Evolutionary conservation across 2,113 vertebrate genomes (phyloP), one percentile per base, ranked within the genome.

Genomic region (human (Homo sapiens)): DNA sequence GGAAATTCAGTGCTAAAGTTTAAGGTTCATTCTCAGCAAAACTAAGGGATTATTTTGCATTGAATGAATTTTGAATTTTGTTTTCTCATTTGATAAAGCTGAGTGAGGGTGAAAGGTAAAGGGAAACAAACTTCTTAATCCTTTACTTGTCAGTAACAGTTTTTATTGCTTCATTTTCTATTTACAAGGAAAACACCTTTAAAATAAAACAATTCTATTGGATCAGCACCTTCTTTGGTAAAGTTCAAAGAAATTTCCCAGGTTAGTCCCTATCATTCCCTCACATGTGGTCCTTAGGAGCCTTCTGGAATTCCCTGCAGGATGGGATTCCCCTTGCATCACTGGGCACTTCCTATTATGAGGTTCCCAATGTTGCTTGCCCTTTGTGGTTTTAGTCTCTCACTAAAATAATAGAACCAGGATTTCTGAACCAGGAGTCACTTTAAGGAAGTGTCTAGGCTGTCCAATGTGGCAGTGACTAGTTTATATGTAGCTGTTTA

Each of bases 201-300:
- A 72, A 94, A 95, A 79, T 82, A 83, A 95, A 89, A 93, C 17
- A 70, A 72, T 93, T 92, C 88, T 86, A 11, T 88, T 93, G 91
- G 90, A 89, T 95, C 89, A 89, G 73, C 43, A 85, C 61, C 68
- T 17, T 92, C 76, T 45, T 75, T 86, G 66, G 88, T 98, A 97
- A 97, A 97, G 93, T 97, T 97, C 96, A 94, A 94, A 95, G 96
- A 97, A 98, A 91, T 97, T 97, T 98, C 96, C 94, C 93, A 97
- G 98, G 97, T 97, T 98, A 97, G 94, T 97, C 95, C 97, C 97
- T 97, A 1, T 90, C 85, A 70, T 93, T 89, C 96, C 91, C 50
- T 97, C 79, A 94, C 88, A 52, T 76, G 70, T 30, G 30, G 32
- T 83, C 66, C 78, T 57, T 40, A 89, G 66, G 94, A 82, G 72